phyloP scores from a whole-genome alignment of 1,140 invertebrate species.

The Conus betulinus region DNA sequence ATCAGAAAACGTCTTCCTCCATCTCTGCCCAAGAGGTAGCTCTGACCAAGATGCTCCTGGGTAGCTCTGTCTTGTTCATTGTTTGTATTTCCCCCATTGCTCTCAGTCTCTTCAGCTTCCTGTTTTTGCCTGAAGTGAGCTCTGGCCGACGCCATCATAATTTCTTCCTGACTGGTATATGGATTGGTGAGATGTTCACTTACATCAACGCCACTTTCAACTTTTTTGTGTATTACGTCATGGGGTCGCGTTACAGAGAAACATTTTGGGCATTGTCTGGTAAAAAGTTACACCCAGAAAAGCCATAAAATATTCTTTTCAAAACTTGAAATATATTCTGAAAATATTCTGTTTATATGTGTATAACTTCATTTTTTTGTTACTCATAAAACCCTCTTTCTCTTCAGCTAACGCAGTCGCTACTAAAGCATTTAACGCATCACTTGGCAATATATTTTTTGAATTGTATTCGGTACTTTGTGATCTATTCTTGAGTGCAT shows the following conservation, averaged over 20 bases:
- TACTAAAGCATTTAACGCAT: no score
- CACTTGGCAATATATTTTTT: no score
- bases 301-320: no score
- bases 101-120: background rate
- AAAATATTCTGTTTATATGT: no score
- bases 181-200: background rate
- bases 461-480: no score
- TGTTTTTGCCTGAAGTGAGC: background rate
- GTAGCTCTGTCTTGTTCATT: background rate
- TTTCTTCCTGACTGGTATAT: background rate
- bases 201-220: background rate
- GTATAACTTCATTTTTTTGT: no score
- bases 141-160: slow-evolving; percentile 9
- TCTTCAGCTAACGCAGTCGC: no score
- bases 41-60: slow-evolving; percentile 15
- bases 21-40: background rate
- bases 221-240: background rate
- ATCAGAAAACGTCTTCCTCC: background rate
- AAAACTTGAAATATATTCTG: no score
- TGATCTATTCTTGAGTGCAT: no score
- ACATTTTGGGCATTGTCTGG: background rate
- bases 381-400: no score
- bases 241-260: background rate
- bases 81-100: background rate
- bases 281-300: background rate